Conservation (phyloP, 2,113 vertebrate species). For the Anas platyrhynchos region DNA sequence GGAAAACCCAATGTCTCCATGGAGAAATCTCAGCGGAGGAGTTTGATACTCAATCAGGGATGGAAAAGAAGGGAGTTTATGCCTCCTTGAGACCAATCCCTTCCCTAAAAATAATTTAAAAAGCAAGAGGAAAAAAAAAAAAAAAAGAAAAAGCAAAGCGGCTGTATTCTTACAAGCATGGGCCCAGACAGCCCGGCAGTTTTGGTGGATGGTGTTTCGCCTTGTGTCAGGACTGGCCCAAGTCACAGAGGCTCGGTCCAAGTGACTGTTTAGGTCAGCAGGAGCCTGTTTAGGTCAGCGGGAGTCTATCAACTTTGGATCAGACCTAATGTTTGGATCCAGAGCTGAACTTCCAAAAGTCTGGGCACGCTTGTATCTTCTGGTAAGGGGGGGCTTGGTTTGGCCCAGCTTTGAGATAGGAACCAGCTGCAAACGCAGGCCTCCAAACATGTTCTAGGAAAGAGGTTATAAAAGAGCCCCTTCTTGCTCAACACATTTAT, state of each 20-base stretch:
- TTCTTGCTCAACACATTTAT: slow-evolving; percentile 52
- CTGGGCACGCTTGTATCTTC: slow-evolving; percentile 10
- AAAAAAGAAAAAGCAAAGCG: neutral
- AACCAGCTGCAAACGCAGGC: slow-evolving; percentile 58
- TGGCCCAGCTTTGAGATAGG: slow-evolving; percentile 53
- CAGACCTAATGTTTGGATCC: neutral
- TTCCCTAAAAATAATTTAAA: neutral
- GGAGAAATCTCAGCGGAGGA: slow-evolving; percentile 59
- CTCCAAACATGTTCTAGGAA: slow-evolving; percentile 61
- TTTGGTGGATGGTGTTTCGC: neutral
- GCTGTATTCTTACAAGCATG: neutral
- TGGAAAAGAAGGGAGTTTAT: slow-evolving; percentile 29
- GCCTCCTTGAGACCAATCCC: slow-evolving; percentile 37
- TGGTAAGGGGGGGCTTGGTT: slow-evolving; percentile 31
- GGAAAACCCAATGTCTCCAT: slow-evolving; percentile 74
- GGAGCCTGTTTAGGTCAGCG: slow-evolving; percentile 15
- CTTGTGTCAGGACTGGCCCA: neutral
- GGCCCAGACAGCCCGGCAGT: neutral
- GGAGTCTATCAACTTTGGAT: slow-evolving; percentile 18
- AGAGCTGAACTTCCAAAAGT: slow-evolving; percentile 23
- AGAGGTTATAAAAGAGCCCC: slow-evolving; percentile 56
- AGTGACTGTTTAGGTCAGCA: slow-evolving; percentile 6
- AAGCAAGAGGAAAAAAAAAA: neutral
- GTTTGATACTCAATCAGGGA: slow-evolving; percentile 28
- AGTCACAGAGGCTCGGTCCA: neutral